Evolutionary conservation across 2,113 vertebrate genomes (phyloP), one percentile per base, ranked within the genome.

Genomic region (Steatornis caripensis): DNA sequence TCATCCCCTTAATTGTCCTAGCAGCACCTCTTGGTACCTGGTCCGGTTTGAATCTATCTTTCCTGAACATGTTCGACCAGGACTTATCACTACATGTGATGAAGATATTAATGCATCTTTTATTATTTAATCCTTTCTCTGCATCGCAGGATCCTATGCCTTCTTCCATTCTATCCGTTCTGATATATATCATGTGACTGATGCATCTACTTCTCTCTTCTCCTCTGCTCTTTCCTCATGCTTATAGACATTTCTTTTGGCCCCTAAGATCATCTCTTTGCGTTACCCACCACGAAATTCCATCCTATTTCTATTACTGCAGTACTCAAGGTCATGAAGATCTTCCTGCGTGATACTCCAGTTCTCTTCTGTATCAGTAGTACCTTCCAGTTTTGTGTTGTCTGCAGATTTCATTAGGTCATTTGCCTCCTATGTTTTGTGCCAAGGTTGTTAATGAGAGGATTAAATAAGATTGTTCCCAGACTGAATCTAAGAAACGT

Each of bases 381-480:
- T 74, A 46, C 27, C 71, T 89, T 81, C 68, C 51, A 84, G 22
- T 61, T 84, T 58, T 82, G 49, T 81, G n/a, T 58, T 81, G 27
- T 81, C 55, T 89, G 80, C 60, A 81, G 48, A 62, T 89, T 93
- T 92, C 72, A 64, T 71, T 74, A 58, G 41, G 55, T 92, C 64
- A 60, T 81, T 87, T 78, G 84, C 55, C 60, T 92, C 65, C 65
- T 84, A 24, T 55, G 46, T 93, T 89, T 87, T 93, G 39, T 87
- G 84, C 37, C 76, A 84, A 95, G 76, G 66, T 94, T 51, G 70
- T 90, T 90, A 92, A 78, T 39, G 86, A 78, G 54, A 86, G 93
- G 34, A 90, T 94, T 90, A 92, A 95, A 71, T 91, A 94, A 94
- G 69, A 46, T 60, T 75, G 46, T 71, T 95, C 46, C 60, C 37